phyloP scores from a whole-genome alignment of 2,888 invertebrate species.

The Herminia tarsipennalis region DNA sequence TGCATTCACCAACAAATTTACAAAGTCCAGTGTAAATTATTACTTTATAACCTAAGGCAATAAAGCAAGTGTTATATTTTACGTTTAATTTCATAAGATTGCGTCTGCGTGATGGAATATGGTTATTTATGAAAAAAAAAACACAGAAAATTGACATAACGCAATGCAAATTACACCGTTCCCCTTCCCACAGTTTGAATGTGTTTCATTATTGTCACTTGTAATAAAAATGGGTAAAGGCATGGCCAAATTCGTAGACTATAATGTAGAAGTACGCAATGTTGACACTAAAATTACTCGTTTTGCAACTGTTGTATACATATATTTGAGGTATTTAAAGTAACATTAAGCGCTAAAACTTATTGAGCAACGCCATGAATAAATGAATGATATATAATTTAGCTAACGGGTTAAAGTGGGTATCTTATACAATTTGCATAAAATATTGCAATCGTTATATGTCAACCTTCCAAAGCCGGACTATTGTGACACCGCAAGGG shows the following conservation, averaged over 20 bases:
- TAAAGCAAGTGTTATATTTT: not conserved
- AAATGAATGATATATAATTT: constrained; percentile 33
- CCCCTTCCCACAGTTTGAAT: constrained; percentile 29
- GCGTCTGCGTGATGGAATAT: constrained; percentile 5
- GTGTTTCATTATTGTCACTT: constrained; percentile 26
- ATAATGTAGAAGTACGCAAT: constrained; percentile 10
- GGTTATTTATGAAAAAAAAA: constrained; percentile 2
- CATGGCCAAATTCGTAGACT: constrained; percentile 5
- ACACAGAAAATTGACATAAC: constrained; percentile 9
- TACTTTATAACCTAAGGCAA: constrained; percentile 14
- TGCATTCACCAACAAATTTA: constrained; percentile 19
- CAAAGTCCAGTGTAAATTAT: constrained; percentile 16
- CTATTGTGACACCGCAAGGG: constrained; percentile 66
- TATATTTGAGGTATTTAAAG: constrained; percentile 25
- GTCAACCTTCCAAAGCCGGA: constrained; percentile 60
- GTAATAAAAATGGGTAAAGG: constrained; percentile 19
- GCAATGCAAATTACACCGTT: constrained; percentile 23
- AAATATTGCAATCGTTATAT: constrained; percentile 66
- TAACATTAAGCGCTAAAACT: constrained; percentile 20
- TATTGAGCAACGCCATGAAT: constrained; percentile 12
- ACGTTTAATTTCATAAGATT: constrained; percentile 16
- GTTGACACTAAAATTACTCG: constrained; percentile 3
- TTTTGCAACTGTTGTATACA: constrained; percentile 12
- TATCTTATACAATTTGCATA: constrained; percentile 54
- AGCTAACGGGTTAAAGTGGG: constrained; percentile 11